Base-by-base conservation (phyloP, 2,113 vertebrate species). In the Rhinichthys klamathensis region DNA sequence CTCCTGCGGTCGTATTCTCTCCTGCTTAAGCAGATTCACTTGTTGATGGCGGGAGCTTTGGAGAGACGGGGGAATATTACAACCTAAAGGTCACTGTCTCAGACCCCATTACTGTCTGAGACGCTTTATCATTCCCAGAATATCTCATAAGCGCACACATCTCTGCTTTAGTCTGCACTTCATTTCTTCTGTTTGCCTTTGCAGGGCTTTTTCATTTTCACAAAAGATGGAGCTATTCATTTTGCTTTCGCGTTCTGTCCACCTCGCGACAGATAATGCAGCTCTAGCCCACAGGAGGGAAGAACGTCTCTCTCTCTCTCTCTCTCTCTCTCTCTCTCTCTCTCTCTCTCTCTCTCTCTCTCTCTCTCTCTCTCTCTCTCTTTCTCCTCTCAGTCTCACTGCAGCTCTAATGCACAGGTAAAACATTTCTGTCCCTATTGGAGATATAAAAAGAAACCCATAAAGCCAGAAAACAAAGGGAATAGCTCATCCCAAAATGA, bases 201-300 rank as follows among this genome's bases (percentile, higher is more conserved):
- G 35, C 85, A 80, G 83, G 74, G 60, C 35, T 83, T 79, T 87
- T 67, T 79, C 74, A 85, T 89, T 89, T 77, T 87, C 83, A 73
- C 72, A 63, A 79, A 87, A 85, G 85, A 87, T 89, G 74, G 80
- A 84, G 86, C 83, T 89, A 85, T 85, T 82, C 75, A 89, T 89
- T 89, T 85, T 87, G 67, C 80, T 88, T 78, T 61, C 58, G 63
- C 63, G 38, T 85, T 58, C n/a, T 61, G 79, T 72, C 72, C 77
- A 58, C n/a, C 46, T 38, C 86, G 44, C 86, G 60, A 73, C 84
- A 51, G 44, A 85, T 84, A 77, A 84, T 76, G 60, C 27, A 63
- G 82, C 58, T 63, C 58, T 76, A 4, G 84, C 65, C 82, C 84
- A 83, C 82, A 74, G 86, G 73, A 87, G 16, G n/a, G 27, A 72